Conservation (phyloP, 2,797 vertebrate species). For the Telmatherina bonti region DNA sequence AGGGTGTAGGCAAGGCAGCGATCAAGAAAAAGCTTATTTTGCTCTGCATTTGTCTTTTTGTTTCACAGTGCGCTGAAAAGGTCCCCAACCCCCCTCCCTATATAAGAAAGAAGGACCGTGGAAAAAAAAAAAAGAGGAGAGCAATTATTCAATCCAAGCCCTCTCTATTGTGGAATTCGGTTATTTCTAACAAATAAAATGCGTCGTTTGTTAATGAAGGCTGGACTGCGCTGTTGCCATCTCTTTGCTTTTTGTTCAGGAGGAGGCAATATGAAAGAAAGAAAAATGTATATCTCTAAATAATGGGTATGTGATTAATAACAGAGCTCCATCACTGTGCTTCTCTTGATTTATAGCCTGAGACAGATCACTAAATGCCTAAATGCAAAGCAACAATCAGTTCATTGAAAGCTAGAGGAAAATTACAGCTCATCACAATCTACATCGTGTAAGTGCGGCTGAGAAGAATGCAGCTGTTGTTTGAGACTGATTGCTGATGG, state of each 20-base stretch:
- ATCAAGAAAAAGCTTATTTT: slow-evolving; percentile 78
- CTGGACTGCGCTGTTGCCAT: slow-evolving; percentile 31
- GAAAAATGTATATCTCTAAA: slow-evolving; percentile 37
- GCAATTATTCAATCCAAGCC: slow-evolving; percentile 4
- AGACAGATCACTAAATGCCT: slow-evolving; percentile 57
- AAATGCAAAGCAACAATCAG: slow-evolving; percentile 50
- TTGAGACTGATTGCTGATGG: slow-evolving; percentile 77
- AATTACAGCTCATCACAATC: slow-evolving; percentile 41
- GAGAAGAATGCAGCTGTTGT: slow-evolving; percentile 71
- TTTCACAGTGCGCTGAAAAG: slow-evolving; percentile 52
- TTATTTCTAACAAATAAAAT: slow-evolving; percentile 15
- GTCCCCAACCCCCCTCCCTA: neutral
- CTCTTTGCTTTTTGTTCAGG: slow-evolving; percentile 53
- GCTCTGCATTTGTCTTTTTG: slow-evolving; percentile 77
- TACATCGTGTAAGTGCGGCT: slow-evolving; percentile 57
- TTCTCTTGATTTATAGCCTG: slow-evolving; percentile 21
- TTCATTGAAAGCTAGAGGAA: slow-evolving; percentile 41
- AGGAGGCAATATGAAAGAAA: slow-evolving; percentile 39
- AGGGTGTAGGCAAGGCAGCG: slow-evolving; percentile 86
- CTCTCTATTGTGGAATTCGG: slow-evolving; percentile 10
- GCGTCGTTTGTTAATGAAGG: slow-evolving; percentile 49
- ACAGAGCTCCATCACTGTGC: slow-evolving; percentile 51
- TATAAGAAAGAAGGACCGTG: no score
- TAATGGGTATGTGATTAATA: slow-evolving; percentile 54
- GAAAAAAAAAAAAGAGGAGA: neutral